Conservation (phyloP, 2,888 invertebrate species). For the Drosophila sordidapex region DNA sequence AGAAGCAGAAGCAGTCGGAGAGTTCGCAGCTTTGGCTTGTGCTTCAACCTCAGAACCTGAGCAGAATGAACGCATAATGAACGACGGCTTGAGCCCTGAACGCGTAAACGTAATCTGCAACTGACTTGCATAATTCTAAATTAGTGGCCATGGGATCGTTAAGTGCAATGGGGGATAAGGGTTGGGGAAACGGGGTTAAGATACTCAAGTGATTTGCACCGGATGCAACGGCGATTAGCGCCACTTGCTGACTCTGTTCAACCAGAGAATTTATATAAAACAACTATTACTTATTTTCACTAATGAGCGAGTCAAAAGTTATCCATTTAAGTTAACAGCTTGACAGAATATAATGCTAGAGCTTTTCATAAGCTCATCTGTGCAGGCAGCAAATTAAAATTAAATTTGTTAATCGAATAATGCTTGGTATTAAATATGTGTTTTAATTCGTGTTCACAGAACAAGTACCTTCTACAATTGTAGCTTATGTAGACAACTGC, state of each 20-base stretch:
- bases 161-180: conserved; percentile 24
- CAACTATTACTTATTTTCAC: conserved; percentile 23
- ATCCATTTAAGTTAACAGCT: conserved; percentile 11
- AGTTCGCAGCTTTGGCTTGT: not conserved
- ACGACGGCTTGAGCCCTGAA: conserved; percentile 65
- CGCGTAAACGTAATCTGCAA: conserved; percentile 28
- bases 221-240: conserved; percentile 52
- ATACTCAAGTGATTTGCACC: conserved; percentile 63
- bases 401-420: not conserved
- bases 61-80: conserved; percentile 73
- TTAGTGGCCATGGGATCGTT: conserved; percentile 66
- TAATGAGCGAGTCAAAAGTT: conserved; percentile 32
- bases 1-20: not conserved
- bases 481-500: not conserved
- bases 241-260: conserved; percentile 26
- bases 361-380: not conserved
- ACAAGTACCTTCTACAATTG: not conserved
- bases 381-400: not conserved
- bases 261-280: conserved; percentile 16
- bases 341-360: conserved; percentile 10
- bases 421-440: not conserved
- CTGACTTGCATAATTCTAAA: conserved; percentile 78
- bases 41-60: conserved; percentile 39
- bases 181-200: conserved; percentile 2
- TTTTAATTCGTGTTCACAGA: not conserved